These are phyloP conservation scores for Heliangelus exortis DNA, from an alignment of 2,797 vertebrate genomes.

Conservation along the genomic window DNA sequence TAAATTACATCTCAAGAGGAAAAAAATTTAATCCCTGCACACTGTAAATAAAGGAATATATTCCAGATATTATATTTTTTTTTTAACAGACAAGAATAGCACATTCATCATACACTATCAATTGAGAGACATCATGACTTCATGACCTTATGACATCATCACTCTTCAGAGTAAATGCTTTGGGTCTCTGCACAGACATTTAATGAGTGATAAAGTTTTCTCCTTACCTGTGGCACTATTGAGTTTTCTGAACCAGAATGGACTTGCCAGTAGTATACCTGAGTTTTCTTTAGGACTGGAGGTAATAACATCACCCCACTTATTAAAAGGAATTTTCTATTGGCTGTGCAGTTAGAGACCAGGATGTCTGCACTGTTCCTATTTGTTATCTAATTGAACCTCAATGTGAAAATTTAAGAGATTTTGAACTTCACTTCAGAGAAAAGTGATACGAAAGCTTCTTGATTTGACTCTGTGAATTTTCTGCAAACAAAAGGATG, in stretches of 20 bases:
- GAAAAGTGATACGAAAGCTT: not conserved
- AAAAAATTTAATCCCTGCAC: conserved; percentile 23
- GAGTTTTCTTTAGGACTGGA: not conserved
- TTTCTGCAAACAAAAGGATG: not conserved
- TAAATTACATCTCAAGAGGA: conserved; percentile 56
- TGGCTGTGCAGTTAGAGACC: not conserved
- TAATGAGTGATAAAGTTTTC: conserved; percentile 4
- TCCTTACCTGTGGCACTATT: not conserved
- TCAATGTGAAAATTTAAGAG: not conserved
- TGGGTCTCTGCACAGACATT: not conserved
- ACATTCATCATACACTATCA: not conserved
- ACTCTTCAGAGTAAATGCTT: not conserved
- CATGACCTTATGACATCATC: too few relatives aligned
- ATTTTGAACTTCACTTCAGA: not conserved
- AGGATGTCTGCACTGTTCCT: not conserved
- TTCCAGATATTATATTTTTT: not conserved
- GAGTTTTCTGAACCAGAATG: conserved; percentile 17
- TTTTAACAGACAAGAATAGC: conserved; percentile 22
- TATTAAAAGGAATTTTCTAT: not conserved
- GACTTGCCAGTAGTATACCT: not conserved
- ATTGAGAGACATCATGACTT: not conserved
- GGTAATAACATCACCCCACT: not conserved
- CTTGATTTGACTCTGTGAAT: not conserved
- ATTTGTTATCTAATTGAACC: conserved; percentile 10
- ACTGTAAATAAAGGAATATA: conserved; percentile 40